A percentile compares a stretch with the other conserved stretches of the same genome.
These are phyloP conservation scores for Apamea anceps DNA, from an alignment of 2,888 invertebrate genomes.

Conservation along the genomic window DNA sequence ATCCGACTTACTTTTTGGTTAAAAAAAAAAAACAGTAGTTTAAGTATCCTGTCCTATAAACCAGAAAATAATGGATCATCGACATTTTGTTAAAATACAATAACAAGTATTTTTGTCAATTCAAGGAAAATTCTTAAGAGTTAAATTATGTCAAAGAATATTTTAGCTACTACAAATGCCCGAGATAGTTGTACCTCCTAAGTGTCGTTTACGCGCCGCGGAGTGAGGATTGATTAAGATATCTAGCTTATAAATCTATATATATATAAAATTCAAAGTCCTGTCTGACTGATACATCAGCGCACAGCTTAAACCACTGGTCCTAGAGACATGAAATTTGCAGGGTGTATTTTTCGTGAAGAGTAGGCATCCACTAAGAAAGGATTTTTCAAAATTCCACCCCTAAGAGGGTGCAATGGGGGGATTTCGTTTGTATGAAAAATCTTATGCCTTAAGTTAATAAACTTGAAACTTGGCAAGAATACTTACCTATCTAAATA, in stretches of 20 bases:
- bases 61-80: neutral
- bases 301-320: too few species aligned
- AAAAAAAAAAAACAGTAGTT: neutral
- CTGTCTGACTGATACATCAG: too few species aligned
- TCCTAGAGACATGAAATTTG: too few species aligned
- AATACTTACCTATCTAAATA: too few species aligned
- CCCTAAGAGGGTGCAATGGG: too few species aligned
- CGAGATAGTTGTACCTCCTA: neutral
- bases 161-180: conserved; percentile 3
- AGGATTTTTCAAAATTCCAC: too few species aligned
- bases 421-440: too few species aligned
- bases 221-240: conserved; percentile 34
- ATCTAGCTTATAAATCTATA: conserved; percentile 23
- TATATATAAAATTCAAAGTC: too few species aligned
- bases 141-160: neutral
- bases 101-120: neutral
- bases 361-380: too few species aligned
- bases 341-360: too few species aligned
- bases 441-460: too few species aligned
- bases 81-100: neutral
- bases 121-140: neutral
- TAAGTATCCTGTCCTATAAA: neutral
- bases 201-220: neutral
- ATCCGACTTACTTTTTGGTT: neutral
- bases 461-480: too few species aligned